These are phyloP conservation scores for Onychostoma macrolepis DNA, from an alignment of 2,113 vertebrate species.

Conservation along the genomic window DNA sequence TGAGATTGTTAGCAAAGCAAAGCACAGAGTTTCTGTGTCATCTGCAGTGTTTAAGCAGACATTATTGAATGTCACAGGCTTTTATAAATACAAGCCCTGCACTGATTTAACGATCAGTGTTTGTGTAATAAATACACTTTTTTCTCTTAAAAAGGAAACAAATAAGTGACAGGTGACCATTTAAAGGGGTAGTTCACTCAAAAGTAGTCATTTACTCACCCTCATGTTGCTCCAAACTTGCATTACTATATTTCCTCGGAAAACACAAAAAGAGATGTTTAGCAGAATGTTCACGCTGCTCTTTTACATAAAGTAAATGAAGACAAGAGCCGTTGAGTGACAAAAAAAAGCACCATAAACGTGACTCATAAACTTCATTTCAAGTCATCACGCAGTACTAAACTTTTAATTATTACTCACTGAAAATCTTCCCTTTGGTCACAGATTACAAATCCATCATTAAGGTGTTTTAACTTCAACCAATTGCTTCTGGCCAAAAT, in stretches of 20 bases:
- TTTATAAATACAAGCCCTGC: background rate
- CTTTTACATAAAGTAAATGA: background rate
- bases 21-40: background rate
- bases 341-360: background rate
- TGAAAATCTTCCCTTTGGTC: background rate
- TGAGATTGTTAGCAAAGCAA: background rate
- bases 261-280: background rate
- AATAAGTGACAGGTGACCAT: background rate
- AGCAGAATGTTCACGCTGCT: background rate
- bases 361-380: background rate
- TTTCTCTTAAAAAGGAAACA: background rate
- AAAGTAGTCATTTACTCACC: background rate
- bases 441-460: background rate
- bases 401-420: background rate
- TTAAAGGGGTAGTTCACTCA: background rate
- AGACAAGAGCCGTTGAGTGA: background rate
- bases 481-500: too few species aligned
- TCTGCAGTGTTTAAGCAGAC: background rate
- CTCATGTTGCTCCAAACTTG: background rate
- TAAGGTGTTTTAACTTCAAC: background rate
- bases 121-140: background rate
- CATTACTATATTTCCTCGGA: background rate
- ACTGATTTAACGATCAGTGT: background rate
- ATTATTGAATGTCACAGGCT: background rate
- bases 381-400: background rate